Base-by-base conservation (phyloP, 2,797 vertebrate genomes). In the Eulemur mongoz region DNA sequence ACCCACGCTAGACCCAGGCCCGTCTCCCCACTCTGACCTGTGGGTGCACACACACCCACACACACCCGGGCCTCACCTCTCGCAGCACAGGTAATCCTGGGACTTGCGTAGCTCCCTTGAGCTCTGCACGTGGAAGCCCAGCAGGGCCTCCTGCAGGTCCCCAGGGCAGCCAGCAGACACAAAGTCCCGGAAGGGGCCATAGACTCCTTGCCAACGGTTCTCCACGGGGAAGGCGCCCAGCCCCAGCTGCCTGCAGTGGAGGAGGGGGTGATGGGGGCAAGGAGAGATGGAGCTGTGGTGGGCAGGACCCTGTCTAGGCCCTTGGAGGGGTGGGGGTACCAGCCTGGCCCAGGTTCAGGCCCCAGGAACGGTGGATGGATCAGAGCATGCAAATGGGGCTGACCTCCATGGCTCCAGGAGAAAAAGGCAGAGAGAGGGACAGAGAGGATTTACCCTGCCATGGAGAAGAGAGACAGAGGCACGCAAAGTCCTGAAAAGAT, bases 181-280 rank as follows among this genome's bases (percentile, higher is more conserved):
- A 40, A 99, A 99, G 50, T 98, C 98, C 97, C 35, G 30, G 96
- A 99, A 99, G 25, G 98, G 98, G 61, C 96, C 40, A 0, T 98
- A 99, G 83, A 99, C 97, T 0, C 98, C 98, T 25, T 93, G 96
- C 99, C 99, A 99, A 2, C 98, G 98, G 82, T 94, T 98, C 96
- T 99, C 98, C 70, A 98, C 98, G 0, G 98, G 98, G 82, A 99
- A 98, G 57, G 96, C 94, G 0, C 97, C 79, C 0, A 98, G 89
- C 14, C 98, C 98, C 73, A 99, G 95, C 98, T 99, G 99, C 54
- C 99, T 99, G 96, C 4, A 45, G 54, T 4, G 57, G n/a, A n/a
- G 18, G 35, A 52, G 23, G 52, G 15, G 57, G 38, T 25, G 50
- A 54, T 1, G 25, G 94, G 96, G 0, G 65, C 25, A 79, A 72